These are phyloP conservation scores for Lordiphosa collinella DNA, from an alignment of 1,140 invertebrate genomes.

Conservation along the genomic window DNA sequence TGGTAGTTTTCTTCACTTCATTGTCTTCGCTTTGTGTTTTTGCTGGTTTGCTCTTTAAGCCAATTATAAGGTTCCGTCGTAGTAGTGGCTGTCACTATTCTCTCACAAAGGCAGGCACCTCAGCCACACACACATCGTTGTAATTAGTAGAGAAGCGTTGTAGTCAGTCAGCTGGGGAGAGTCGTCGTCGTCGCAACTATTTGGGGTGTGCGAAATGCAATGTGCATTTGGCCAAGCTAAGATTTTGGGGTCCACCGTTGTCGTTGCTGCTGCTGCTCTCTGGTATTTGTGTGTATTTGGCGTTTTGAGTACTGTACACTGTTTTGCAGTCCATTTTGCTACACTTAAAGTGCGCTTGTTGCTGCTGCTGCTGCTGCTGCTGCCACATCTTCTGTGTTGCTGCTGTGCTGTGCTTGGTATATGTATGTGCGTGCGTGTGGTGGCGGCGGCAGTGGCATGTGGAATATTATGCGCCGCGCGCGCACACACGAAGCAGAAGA, in stretches of 20 bases:
- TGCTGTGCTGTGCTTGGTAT: constrained; percentile 10
- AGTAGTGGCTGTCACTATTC: too few species aligned
- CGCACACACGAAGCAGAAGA: constrained; percentile 14
- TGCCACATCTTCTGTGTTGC: constrained; percentile 16
- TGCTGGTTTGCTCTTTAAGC: constrained; percentile 9
- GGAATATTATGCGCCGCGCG: constrained; percentile 51
- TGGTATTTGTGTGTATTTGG: constrained; percentile 28
- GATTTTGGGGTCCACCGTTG: too few species aligned
- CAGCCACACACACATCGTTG: constrained; percentile 5
- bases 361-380: constrained; percentile 21
- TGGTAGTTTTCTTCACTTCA: too few species aligned
- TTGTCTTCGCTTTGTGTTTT: too few species aligned
- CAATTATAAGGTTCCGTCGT: constrained; percentile 11
- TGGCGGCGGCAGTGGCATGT: constrained; percentile 8
- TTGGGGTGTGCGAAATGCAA: too few species aligned
- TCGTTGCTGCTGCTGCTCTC: constrained; percentile 1
- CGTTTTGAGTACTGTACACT: constrained; percentile 51
- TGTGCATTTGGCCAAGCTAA: too few species aligned
- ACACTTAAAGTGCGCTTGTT: constrained; percentile 71
- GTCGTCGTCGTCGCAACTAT: too few species aligned
- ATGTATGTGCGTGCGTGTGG: constrained; percentile 24
- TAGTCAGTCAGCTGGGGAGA: too few species aligned
- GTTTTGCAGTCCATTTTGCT: constrained; percentile 72
- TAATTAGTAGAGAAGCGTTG: not conserved
- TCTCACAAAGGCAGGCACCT: not conserved